Evolutionary conservation across 2,113 vertebrate genomes (phyloP), one percentile per base, ranked within the genome.

Genomic region (Amphiprion percula): DNA sequence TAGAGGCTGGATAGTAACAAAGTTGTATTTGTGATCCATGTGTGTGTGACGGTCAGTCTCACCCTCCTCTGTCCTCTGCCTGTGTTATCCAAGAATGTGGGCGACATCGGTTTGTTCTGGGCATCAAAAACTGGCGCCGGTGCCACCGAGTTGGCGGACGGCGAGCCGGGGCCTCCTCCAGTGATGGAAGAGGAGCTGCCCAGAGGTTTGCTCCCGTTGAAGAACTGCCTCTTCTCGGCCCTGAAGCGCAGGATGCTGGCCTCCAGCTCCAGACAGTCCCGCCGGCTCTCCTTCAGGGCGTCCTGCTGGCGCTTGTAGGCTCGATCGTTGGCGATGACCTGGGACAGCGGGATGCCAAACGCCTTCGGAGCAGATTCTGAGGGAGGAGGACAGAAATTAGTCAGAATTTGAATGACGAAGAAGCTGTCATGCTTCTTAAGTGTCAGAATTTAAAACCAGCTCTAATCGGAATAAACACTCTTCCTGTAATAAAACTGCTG

Each of bases 261-360:
- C 80, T 97, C 97, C 88, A 97, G 91, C 79, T 96, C 95, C 74
- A 96, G 90, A 59, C 96, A 97, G 74, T 96, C 94, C 0, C 96
- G 89, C 5, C 97, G 85, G 86, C 95, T 95, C 86, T 76, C 94
- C 80, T 93, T 95, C 86, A 95, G 80, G 0, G 92, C 95, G 0
- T 96, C 95, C 89, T 95, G 95, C 23, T 91, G 91, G 24, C 91
- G 95, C 52, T 93, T 94, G 84, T 86, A 69, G 12, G 92, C 93
- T 0, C 91, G 90, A 88, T 97, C 96, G 0, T 96, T 95, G 60
- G 94, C 93, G 1, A 97, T 96, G 28, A 95, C 96, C 72, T 96
- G 95, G 16, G 86, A 76, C 0, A 97, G 95, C 0, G 96, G 94
- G 78, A 97, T 92, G 49, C 96, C 95, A 0, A 97, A 97, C 0